Conservation (phyloP, 2,797 vertebrate species). For the Acomys russatus region DNA sequence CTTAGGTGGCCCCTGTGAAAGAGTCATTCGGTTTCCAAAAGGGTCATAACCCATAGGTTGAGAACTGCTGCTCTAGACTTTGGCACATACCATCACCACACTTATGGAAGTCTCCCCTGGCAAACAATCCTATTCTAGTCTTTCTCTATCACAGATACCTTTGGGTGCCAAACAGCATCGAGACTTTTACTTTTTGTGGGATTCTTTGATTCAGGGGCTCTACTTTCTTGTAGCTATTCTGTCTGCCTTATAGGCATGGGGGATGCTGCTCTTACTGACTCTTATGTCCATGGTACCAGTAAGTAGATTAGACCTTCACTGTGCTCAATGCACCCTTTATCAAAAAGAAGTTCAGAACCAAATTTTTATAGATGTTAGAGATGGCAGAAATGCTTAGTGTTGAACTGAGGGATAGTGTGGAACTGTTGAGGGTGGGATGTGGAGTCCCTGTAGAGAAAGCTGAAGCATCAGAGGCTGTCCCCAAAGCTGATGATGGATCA, state of each 20-base stretch:
- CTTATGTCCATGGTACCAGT: rapidly evolving
- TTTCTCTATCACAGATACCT: rapidly evolving
- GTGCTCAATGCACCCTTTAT: rapidly evolving
- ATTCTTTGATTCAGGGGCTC: rapidly evolving
- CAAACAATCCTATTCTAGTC: rapidly evolving
- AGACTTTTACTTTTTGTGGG: no score
- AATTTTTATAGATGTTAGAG: background rate
- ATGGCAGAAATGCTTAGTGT: background rate
- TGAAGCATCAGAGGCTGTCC: rapidly evolving
- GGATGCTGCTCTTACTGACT: rapidly evolving
- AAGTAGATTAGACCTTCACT: rapidly evolving
- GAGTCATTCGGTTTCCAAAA: background rate
- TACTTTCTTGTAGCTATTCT: background rate
- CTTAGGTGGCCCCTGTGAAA: background rate
- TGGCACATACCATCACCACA: background rate
- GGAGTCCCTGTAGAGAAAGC: background rate
- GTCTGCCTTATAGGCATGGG: rapidly evolving
- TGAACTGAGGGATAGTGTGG: background rate
- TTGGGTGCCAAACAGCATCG: no score
- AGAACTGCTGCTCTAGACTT: background rate
- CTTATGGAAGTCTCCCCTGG: no score
- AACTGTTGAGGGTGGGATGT: rapidly evolving
- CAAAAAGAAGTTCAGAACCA: background rate
- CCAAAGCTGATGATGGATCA: background rate
- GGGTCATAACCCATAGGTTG: background rate